Percentiles rank a stretch among this genome's conserved stretches.
Evolutionary conservation across 30 jellyfish, hydroid and myxozoan species (phyloP).

Genomic region (Phacellophora camtschatica): DNA sequence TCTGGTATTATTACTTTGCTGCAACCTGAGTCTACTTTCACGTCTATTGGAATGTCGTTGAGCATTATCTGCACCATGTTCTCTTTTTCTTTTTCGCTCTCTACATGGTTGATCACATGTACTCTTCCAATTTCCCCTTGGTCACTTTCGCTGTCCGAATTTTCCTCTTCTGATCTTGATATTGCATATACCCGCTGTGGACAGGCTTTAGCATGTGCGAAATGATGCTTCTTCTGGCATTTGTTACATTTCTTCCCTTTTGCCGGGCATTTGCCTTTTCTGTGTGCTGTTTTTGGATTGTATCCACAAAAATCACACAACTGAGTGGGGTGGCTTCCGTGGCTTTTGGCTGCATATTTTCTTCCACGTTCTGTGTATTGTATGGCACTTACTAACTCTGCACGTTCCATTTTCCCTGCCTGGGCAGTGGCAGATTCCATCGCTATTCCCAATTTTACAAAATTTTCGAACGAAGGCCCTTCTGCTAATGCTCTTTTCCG

Average conservation of each 20-base stretch:
- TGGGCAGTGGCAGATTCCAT: not conserved
- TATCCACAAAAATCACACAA: not conserved
- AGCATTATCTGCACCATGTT: not conserved
- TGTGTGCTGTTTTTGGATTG: not conserved
- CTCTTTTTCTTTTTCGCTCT: not conserved
- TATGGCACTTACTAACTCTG: not conserved
- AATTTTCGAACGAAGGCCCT: not conserved
- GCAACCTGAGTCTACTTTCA: constrained; percentile 23
- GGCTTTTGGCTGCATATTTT: not conserved
- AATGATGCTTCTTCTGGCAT: not conserved
- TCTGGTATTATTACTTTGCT: constrained; percentile 10
- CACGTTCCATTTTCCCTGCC: not conserved
- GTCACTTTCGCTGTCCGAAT: not conserved
- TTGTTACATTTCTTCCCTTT: not conserved
- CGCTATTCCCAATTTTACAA: not conserved
- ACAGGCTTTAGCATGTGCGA: not conserved
- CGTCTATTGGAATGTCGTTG: not conserved
- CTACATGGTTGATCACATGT: not conserved
- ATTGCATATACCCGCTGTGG: not conserved
- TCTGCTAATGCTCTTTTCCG: constrained; percentile 8
- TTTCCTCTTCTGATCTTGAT: not conserved
- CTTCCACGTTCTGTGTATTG: not conserved
- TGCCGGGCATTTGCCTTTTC: not conserved
- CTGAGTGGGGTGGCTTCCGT: not conserved
- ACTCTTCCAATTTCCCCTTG: not conserved